Base-by-base conservation (phyloP, 2,797 vertebrate species). In the Poecile montanus region DNA sequence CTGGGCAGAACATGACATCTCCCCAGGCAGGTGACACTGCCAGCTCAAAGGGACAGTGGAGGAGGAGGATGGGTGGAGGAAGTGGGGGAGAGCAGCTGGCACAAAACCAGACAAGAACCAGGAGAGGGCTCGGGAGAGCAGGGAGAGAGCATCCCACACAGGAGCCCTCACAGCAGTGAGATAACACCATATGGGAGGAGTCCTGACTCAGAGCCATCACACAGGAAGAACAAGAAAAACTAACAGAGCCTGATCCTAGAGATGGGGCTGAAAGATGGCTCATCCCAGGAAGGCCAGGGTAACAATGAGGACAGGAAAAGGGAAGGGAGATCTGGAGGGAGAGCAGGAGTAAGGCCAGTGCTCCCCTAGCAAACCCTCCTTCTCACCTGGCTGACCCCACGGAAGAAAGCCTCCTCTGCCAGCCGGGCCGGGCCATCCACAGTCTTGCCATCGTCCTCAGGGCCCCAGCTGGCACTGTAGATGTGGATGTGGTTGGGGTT, bases 401-500 rank as follows among this genome's bases (percentile, higher is more conserved):
- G 98, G 85, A 98, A 98, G 92, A 99, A 99, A 50, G 99, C 99
- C 96, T 99, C 99, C 96, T 99, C 99, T 2, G 99, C 99, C 3
- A 99, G 97, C 96, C 98, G 99, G 83, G 99, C 99, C 0, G 99
- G 99, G 61, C 99, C 99, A 4, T 99, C 99, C 51, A 99, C 99
- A 0, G 99, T 99, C 98, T 99, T 99, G 88, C 99, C 99, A 0
- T 99, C 99, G 0, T 99, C 99, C 97, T 99, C 99, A 0, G 99
- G 99, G 92, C 99, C 99, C 99, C 99, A 99, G 97, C 99, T 99
- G 95, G 99, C 99, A 14, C 99, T 99, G 97, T 99, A 99, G 97
- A 99, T 97, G 97, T 99, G 98, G 73, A 99, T 99, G 98, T 99
- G 99, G 94, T 99, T 98, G 90, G 99, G 99, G 70, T 99, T 99